These are phyloP conservation scores for Pseudobourletiella spinata DNA, from an alignment of 1,140 invertebrate species.

Conservation along the genomic window DNA sequence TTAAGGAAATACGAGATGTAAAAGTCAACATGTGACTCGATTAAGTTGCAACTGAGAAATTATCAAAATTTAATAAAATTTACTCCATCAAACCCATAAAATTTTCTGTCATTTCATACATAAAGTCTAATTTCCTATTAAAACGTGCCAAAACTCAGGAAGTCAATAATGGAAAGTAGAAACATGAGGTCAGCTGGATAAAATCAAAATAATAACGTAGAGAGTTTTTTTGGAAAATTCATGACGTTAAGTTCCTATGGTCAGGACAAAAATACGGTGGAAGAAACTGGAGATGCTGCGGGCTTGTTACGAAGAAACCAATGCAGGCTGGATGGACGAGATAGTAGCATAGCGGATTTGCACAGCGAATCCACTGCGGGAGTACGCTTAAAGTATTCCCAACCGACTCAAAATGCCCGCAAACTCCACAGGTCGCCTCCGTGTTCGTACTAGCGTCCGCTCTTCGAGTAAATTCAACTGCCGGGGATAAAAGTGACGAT, in stretches of 20 bases:
- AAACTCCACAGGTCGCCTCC: not conserved
- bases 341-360: slow-evolving; percentile 11
- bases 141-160: no score
- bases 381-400: not conserved
- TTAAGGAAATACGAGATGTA: not conserved
- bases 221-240: no score
- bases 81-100: no score
- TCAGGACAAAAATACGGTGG: slow-evolving; percentile 8
- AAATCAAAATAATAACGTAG: not conserved
- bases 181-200: not conserved
- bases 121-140: no score
- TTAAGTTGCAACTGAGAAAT: no score
- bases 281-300: not conserved
- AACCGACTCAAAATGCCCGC: not conserved
- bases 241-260: no score
- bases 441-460: not conserved
- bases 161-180: no score
- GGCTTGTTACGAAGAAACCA: slow-evolving; percentile 4
- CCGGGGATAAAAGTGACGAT: no score
- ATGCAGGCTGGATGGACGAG: slow-evolving; percentile 9
- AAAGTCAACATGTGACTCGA: not conserved
- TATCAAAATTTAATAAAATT: no score
- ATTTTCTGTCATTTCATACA: no score
- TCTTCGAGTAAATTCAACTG: not conserved
- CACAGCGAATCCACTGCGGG: slow-evolving; percentile 11